Base-by-base conservation (phyloP, 2,888 invertebrate genomes). In the Macrophya annulata region DNA sequence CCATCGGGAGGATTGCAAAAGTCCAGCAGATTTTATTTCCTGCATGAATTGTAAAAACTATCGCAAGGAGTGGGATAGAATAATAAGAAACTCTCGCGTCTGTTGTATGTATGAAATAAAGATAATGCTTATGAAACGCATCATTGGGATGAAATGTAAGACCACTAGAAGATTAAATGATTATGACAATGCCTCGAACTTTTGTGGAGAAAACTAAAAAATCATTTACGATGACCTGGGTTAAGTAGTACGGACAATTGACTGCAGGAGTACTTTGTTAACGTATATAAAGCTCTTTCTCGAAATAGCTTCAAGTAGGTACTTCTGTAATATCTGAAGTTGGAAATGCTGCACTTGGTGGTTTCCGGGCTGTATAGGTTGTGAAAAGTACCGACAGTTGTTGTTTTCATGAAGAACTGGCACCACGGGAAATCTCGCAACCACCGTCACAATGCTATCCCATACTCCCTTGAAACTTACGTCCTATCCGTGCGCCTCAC, bases 381-480 rank as follows among this genome's bases (percentile, higher is more conserved):
- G 17, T 25, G 77, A 55, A 55, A 55, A 77, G 77, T n/a, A 77
- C 77, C 77, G 77, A 21, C 77, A 55, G 77, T 77, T 55, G 40
- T 40, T 71, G 21, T 74, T 17, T 25, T n/a, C 74, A 74, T 55
- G 77, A 77, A 77, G 77, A 77, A 77, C 77, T 77, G 77, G 77
- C 77, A 51, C 77, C 77, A 31, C 77, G 77, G 77, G 77, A 77
- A 77, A 77, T 77, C 77, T 77, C 31, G 8, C 37, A 51, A 17
- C 77, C 51, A 51, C 55, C 55, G 55, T 77, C 51, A 25, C 51
- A 10, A 37, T n/a, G 37, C 31, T 77, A 31, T 48, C 17, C 21
- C 76, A 76, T 76, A 55, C 37, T 51, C 9, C 12, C 25, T 25
- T 21, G 51, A 25, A 51, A 55, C 77, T 25, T 10, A 45, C n/a